Base-by-base conservation (phyloP, 2,113 vertebrate species). In the Boleophthalmus pectinirostris region DNA sequence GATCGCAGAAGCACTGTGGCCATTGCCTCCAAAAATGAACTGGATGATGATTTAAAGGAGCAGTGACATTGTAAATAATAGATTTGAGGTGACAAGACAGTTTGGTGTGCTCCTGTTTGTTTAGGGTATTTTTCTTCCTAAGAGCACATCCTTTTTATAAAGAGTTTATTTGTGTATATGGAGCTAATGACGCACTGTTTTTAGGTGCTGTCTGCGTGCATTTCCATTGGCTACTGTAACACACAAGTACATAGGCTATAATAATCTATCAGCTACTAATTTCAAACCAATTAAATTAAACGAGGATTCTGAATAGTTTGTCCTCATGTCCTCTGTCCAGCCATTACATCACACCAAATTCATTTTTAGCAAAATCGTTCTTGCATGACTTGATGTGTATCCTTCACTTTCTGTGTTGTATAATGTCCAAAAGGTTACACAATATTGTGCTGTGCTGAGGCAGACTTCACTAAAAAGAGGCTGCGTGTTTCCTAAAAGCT, bases 41-140 rank as follows among this genome's bases (percentile, higher is more conserved):
- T 72, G 66, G 24, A 57, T 29, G 75, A 71, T 66, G 49, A 75
- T 77, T 90, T 88, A 88, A 91, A 89, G 86, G 80, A 74, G 72
- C 78, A 81, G 23, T 64, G n/a, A 58, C 46, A 25, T 15, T 66
- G 78, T 81, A 72, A 82, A 82, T 84, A 74, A 75, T 78, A 43
- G 12, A 72, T 49, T 6, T 33, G 15, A 51, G 23, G 58, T 70
- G 69, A 53, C 67, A 16, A 1, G 35, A 23, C 53, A 46, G 6
- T 1, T 23, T 29, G 57, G 10, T 13, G 1, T 21, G 21, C 11
- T 57, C 54, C 21, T 57, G 38, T 43, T 43, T 43, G 10, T 43
- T 43, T 43, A 43, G 38, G 38, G 7, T 1, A 43, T 43, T 43
- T 43, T 43, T 43, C 38, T 43, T 43, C 38, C 38, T 29, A 4